Evolutionary conservation across 2,113 vertebrate species (phyloP).

Genomic region (Danionella cerebrum): DNA sequence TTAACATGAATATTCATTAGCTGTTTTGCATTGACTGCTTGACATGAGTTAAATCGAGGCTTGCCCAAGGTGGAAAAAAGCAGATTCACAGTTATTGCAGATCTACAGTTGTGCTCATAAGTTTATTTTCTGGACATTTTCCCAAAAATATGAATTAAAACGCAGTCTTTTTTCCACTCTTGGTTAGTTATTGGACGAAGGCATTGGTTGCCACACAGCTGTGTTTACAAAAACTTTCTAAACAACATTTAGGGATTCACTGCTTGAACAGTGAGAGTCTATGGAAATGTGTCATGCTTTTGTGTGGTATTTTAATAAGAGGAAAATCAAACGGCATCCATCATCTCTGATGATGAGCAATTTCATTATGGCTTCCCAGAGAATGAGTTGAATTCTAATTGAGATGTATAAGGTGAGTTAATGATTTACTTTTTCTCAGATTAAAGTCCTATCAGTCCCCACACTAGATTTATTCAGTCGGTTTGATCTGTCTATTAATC

Average conservation of each 20-base stretch:
- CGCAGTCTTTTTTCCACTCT: too few relatives aligned
- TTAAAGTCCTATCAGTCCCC: neutral
- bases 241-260: constrained; percentile 1
- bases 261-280: neutral
- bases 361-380: neutral
- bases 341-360: neutral
- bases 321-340: constrained; percentile 5
- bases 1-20: too few relatives aligned
- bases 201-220: too few relatives aligned
- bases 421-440: neutral
- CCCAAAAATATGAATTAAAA: too few relatives aligned
- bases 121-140: too few relatives aligned
- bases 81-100: too few relatives aligned
- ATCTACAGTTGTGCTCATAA: too few relatives aligned
- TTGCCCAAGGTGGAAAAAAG: too few relatives aligned
- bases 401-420: constrained; percentile 1
- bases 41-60: too few relatives aligned
- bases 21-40: too few relatives aligned
- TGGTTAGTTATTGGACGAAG: too few relatives aligned
- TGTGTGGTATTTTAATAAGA: constrained; percentile 10
- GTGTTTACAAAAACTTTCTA: neutral
- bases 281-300: constrained; percentile 1
- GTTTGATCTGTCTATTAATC: neutral
- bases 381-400: constrained; percentile 2
- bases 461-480: neutral